Percentiles rank a stretch among this genome's conserved stretches.
phyloP scores from a whole-genome alignment of 2,797 vertebrate genomes.

The Gymnoscopelus braueri region DNA sequence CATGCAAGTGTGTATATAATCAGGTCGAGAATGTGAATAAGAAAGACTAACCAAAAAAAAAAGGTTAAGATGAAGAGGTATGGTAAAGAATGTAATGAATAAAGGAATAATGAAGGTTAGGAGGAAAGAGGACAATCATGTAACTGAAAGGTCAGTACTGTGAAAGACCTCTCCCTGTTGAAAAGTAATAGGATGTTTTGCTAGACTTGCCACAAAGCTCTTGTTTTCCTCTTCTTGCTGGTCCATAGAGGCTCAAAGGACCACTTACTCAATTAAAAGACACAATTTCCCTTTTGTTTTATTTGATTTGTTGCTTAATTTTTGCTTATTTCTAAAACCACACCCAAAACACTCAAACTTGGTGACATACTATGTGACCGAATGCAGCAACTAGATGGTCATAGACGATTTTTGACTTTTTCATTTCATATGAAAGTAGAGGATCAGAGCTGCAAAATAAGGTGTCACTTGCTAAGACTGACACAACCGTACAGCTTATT shows the following conservation, averaged over 20 bases:
- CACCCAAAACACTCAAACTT: slow-evolving; percentile 43
- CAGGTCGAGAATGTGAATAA: slow-evolving; percentile 49
- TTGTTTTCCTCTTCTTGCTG: slow-evolving; percentile 27
- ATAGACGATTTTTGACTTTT: too few relatives aligned
- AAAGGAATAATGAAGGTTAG: slow-evolving; percentile 9
- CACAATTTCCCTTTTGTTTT: slow-evolving; percentile 11
- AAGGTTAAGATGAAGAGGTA: slow-evolving; percentile 19
- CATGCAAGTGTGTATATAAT: slow-evolving; percentile 37
- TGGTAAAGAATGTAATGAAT: not conserved
- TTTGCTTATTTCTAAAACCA: slow-evolving; percentile 48
- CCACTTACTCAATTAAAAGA: slow-evolving; percentile 24
- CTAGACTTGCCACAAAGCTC: not conserved
- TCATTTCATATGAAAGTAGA: too few relatives aligned
- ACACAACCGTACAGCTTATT: too few relatives aligned
- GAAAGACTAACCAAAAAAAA: slow-evolving; percentile 31
- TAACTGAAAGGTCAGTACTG: slow-evolving; percentile 37
- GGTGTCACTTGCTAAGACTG: too few relatives aligned
- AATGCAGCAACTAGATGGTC: too few relatives aligned
- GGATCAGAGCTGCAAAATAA: too few relatives aligned
- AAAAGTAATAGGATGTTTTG: not conserved
- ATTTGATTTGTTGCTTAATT: slow-evolving; percentile 15
- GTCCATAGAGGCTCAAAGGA: slow-evolving; percentile 3
- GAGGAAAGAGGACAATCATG: slow-evolving; percentile 41
- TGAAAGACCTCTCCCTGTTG: slow-evolving; percentile 16
- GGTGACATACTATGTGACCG: slow-evolving; percentile 60